phyloP scores from a whole-genome alignment of 1,140 invertebrate species.

The Eubasilissa regina region DNA sequence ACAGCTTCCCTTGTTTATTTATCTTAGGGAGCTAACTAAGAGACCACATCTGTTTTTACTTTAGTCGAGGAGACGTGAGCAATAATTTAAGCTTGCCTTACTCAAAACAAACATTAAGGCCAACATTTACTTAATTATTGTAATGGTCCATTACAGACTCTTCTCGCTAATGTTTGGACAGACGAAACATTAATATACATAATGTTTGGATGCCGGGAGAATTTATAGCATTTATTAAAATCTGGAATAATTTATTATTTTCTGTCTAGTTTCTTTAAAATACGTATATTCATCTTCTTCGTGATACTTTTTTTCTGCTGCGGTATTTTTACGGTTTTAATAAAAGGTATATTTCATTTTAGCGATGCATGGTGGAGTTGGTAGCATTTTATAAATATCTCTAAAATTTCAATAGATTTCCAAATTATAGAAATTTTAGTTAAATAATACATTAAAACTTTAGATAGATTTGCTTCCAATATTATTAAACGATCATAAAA shows the following conservation, averaged over 20 bases:
- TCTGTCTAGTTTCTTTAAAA: neutral
- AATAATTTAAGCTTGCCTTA: slow-evolving; percentile 39
- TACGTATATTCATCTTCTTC: neutral
- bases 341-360: too few species aligned
- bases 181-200: slow-evolving; percentile 27
- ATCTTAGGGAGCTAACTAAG: slow-evolving; percentile 28
- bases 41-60: slow-evolving; percentile 41
- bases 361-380: too few species aligned
- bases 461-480: too few species aligned
- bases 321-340: too few species aligned
- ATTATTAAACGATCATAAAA: too few species aligned
- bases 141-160: slow-evolving; percentile 54
- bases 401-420: too few species aligned
- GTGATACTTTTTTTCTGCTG: too few species aligned
- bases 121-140: slow-evolving; percentile 54
- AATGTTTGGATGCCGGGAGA: neutral
- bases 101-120: slow-evolving; percentile 55
- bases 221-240: neutral
- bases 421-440: too few species aligned
- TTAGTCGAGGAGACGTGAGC: slow-evolving; percentile 18
- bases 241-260: neutral
- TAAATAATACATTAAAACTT: too few species aligned
- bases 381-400: too few species aligned
- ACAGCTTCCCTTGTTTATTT: slow-evolving; percentile 34
- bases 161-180: slow-evolving; percentile 27